Conservation (phyloP, 2,113 vertebrate genomes). For the Peucedramus taeniatus region DNA sequence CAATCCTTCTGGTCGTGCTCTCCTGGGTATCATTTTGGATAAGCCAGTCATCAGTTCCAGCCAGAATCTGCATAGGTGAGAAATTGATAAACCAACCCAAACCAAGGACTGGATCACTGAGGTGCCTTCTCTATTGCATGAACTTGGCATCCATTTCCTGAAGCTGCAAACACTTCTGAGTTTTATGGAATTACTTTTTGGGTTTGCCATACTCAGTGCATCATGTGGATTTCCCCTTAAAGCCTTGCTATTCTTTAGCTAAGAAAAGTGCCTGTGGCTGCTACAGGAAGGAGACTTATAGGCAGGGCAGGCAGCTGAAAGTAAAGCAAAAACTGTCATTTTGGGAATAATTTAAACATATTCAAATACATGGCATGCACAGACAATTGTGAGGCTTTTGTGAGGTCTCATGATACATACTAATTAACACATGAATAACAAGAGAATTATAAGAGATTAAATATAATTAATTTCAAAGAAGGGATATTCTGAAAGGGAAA, state of each 20-base stretch:
- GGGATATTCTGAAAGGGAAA: background rate
- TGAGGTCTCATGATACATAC: background rate
- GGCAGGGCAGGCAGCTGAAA: background rate
- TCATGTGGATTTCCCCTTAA: background rate
- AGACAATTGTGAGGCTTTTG: background rate
- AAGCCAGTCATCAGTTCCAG: constrained; percentile 87
- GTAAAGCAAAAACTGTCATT: background rate
- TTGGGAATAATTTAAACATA: background rate
- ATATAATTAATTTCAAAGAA: constrained; percentile 34
- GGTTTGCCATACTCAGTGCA: background rate
- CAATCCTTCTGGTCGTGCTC: constrained; percentile 86
- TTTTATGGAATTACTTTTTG: background rate
- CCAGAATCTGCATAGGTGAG: constrained; percentile 89
- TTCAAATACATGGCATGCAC: background rate
- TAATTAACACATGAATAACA: constrained; percentile 31
- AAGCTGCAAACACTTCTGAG: background rate
- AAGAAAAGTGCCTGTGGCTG: background rate
- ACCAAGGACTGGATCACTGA: background rate
- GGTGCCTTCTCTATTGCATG: rapidly evolving
- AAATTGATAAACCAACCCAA: background rate
- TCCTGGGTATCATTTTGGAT: constrained; percentile 95
- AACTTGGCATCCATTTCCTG: background rate
- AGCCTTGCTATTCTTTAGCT: background rate
- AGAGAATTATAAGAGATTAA: constrained; percentile 26
- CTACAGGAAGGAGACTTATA: background rate